phyloP scores from a whole-genome alignment of 2,797 vertebrate species.

The Pangasius djambal region DNA sequence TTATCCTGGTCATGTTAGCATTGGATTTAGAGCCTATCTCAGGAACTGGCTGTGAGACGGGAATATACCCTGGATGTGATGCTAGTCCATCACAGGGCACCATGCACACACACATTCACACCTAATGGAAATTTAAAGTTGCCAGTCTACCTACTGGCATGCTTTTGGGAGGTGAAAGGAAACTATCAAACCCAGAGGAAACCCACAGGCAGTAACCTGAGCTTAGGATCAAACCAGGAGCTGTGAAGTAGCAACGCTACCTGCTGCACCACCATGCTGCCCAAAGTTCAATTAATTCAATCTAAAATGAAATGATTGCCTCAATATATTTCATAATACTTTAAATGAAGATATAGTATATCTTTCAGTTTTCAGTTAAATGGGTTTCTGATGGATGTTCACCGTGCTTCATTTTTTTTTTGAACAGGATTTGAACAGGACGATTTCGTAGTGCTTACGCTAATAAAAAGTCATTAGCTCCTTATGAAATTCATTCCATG shows the following conservation, averaged over 20 bases:
- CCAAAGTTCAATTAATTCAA: not conserved
- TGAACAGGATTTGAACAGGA: not conserved
- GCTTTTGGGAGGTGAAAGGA: not conserved
- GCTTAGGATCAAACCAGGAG: not conserved
- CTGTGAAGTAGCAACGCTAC: not conserved
- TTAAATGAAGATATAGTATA: not conserved
- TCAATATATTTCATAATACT: not conserved
- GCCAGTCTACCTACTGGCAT: too few relatives aligned
- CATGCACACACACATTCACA: not conserved
- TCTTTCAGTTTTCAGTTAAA: not conserved
- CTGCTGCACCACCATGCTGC: not conserved
- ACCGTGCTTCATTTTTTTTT: not conserved
- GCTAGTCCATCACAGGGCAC: not conserved
- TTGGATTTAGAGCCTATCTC: too few relatives aligned
- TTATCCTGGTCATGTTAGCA: not conserved
- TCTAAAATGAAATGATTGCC: not conserved
- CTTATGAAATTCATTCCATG: not conserved
- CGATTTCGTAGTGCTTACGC: not conserved
- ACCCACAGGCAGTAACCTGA: not conserved
- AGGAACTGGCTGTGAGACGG: not conserved
- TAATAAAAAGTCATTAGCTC: not conserved
- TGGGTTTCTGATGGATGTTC: not conserved
- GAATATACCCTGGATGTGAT: not conserved
- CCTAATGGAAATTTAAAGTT: not conserved
- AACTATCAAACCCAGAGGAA: not conserved